A percentile compares a stretch with the other conserved stretches of the same genome.
Evolutionary conservation across 2,888 invertebrate species (phyloP).

Genomic region (Erebia aethiops): DNA sequence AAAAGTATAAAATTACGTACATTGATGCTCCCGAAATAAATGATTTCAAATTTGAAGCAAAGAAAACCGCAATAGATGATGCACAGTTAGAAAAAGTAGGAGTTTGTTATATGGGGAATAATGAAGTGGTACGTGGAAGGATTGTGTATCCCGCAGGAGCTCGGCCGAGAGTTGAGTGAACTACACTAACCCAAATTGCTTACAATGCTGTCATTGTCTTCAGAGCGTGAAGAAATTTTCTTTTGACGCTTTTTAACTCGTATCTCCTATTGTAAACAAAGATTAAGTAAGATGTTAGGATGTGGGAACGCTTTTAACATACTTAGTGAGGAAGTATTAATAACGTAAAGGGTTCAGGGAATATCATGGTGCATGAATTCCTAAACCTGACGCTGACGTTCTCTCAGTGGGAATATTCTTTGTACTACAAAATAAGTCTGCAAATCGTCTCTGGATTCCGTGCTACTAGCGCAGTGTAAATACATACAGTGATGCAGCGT

Average conservation of each 20-base stretch:
- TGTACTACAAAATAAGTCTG: no score
- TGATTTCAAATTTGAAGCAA: neutral
- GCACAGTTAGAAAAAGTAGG: slow-evolving; percentile 29
- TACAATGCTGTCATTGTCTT: slow-evolving; percentile 72
- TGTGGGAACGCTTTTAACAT: slow-evolving; percentile 24
- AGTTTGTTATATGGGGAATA: slow-evolving; percentile 36
- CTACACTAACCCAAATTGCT: slow-evolving; percentile 75
- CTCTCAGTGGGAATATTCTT: no score
- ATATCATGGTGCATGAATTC: neutral
- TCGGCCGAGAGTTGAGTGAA: slow-evolving; percentile 74
- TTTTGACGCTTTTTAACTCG: slow-evolving; percentile 54
- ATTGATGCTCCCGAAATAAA: slow-evolving; percentile 39
- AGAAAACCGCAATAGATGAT: slow-evolving; percentile 50
- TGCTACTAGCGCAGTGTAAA: no score
- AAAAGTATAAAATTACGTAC: slow-evolving; percentile 35
- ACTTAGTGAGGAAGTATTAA: slow-evolving; percentile 12
- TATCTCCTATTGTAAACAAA: slow-evolving; percentile 58
- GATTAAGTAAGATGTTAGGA: slow-evolving; percentile 45
- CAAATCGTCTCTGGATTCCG: no score
- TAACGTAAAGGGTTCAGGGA: neutral
- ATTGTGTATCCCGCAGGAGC: slow-evolving; percentile 74
- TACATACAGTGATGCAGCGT: no score
- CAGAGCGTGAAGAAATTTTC: slow-evolving; percentile 59
- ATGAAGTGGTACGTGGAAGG: slow-evolving; percentile 52
- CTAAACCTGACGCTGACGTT: neutral